Evolutionary conservation across 2,797 vertebrate genomes (phyloP).

Genomic region (Cetoscarus ocellatus): DNA sequence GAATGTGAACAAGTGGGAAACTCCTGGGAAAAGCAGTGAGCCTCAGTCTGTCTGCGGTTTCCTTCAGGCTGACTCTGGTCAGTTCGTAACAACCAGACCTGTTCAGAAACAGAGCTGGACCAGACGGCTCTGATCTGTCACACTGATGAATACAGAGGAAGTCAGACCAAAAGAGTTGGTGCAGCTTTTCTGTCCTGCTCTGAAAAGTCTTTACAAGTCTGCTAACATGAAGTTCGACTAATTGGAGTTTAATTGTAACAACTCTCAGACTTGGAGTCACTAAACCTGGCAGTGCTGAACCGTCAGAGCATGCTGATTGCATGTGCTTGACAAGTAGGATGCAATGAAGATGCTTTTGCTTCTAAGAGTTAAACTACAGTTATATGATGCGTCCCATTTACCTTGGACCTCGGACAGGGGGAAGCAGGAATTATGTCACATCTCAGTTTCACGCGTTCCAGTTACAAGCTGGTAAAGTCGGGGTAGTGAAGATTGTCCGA

Average conservation of each 20-base stretch:
- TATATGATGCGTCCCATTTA: too few species aligned
- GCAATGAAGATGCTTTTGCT: not conserved
- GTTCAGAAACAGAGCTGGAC: conserved; percentile 5
- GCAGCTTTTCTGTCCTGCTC: not conserved
- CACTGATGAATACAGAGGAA: conserved; percentile 8
- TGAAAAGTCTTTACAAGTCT: conserved; percentile 1
- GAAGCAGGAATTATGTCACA: too few species aligned
- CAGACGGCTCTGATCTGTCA: conserved; percentile 30
- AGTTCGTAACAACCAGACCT: conserved; percentile 1
- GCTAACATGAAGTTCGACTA: not conserved
- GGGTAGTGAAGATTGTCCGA: too few species aligned
- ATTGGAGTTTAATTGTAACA: not conserved
- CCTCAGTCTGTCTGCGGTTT: conserved; percentile 2
- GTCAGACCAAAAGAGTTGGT: not conserved
- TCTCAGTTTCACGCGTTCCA: too few species aligned
- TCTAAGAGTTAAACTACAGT: too few species aligned
- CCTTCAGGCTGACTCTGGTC: conserved; percentile 15
- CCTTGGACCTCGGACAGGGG: too few species aligned
- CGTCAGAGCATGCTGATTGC: not conserved
- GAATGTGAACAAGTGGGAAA: conserved; percentile 66
- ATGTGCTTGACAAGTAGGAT: not conserved
- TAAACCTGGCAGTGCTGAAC: not conserved
- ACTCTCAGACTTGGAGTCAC: not conserved
- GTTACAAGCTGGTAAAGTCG: too few species aligned
- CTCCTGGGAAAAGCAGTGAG: conserved; percentile 56